phyloP scores from a whole-genome alignment of 2,797 vertebrate genomes.

The Strix occidentalis region DNA sequence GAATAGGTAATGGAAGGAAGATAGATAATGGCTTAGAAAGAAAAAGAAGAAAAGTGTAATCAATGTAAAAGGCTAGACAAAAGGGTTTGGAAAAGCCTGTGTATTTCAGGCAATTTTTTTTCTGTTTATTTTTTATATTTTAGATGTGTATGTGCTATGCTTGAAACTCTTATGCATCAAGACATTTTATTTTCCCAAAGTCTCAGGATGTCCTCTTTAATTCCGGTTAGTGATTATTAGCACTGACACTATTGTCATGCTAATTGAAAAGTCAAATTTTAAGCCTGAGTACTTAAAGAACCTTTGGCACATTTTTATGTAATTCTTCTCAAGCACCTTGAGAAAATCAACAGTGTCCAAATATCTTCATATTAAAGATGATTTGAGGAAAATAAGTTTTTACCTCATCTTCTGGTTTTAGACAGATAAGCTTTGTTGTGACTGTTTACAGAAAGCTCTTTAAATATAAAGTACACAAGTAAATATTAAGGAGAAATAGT shows the following conservation, averaged over 20 bases:
- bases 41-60: neutral
- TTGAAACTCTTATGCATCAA: slow-evolving; percentile 17
- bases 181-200: slow-evolving; percentile 53
- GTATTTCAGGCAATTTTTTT: neutral
- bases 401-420: neutral
- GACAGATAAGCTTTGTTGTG: neutral
- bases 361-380: neutral
- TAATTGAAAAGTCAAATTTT: slow-evolving; percentile 64
- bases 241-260: slow-evolving; percentile 66
- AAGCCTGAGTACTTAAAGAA: slow-evolving; percentile 43
- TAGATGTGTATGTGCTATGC: neutral
- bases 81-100: neutral
- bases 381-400: neutral
- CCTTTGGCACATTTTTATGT: slow-evolving; percentile 27
- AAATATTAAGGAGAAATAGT: neutral
- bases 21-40: neutral
- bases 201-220: slow-evolving; percentile 45
- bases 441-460: neutral
- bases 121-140: neutral
- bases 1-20: neutral
- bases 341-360: neutral
- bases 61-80: neutral
- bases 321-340: slow-evolving; percentile 1
- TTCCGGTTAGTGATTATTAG: slow-evolving; percentile 57
- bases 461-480: neutral